Evolutionary conservation across 35 echinoderm and acorn worm genomes (phyloP), one percentile per base, ranked within the genome.

Genomic region (Chiridota heheva): DNA sequence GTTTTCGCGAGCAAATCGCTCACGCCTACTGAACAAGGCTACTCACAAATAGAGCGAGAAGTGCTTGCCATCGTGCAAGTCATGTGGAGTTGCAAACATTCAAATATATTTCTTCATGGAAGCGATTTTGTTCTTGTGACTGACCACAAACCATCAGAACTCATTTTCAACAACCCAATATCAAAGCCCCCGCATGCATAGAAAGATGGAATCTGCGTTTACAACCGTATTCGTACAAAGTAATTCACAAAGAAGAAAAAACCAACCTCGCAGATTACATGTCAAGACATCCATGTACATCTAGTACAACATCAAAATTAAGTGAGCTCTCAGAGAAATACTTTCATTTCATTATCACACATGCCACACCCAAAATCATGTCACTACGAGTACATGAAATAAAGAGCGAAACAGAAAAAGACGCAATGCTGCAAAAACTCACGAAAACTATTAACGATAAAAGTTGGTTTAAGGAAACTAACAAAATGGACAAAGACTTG

Each of bases 21-120:
- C 13, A 73, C 85, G 46, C 73, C 76, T n/a, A 58, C 65, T 6
- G 90, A 92, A 66, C 86, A 88, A 38, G 28, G 63, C 1, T 81
- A 81, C 66, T 60, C 45, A 17, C 86, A 88, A 48, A 88, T 81
- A 2, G 85, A 90, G 34, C 24, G 81, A 33, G 81, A 91, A 72
- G 70, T 63, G n/a, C 88, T 91, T 1, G 88, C 72, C 20, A 77
- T 91, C 1, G 48, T n/a, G n/a, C n/a, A n/a, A n/a, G 32, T 73
- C 37, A 16, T 91, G 88, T 81, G 88, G 55, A n/a, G 47, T 77
- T 28, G 10, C 77, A 27, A 60, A 46, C 40, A 76, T 84, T 35
- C 59, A 91, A 40, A 42, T 84, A 1, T 85, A 91, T 49, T 37
- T 77, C 4, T 91, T 58, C 42, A 82, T 81, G 10, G 37, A 67